phyloP scores from a whole-genome alignment of 2,888 invertebrate genomes.

The Andrena praecox region DNA sequence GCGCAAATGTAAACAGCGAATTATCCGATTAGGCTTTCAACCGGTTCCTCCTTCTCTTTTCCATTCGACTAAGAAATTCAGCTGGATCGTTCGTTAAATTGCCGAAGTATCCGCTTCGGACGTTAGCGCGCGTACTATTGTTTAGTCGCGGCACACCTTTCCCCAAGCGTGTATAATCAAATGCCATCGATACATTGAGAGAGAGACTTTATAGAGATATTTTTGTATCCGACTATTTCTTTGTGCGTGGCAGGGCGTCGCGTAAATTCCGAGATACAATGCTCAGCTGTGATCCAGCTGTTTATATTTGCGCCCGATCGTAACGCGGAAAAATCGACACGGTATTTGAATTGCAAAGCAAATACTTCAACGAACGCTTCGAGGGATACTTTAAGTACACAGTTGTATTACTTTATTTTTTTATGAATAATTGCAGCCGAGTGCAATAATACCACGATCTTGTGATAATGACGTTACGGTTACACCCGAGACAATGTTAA shows the following conservation, averaged over 20 bases:
- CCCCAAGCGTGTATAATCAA: slow-evolving; percentile 26
- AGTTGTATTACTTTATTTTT: slow-evolving; percentile 51
- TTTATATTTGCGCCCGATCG: slow-evolving; percentile 61
- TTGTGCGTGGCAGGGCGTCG: slow-evolving; percentile 17
- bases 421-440: slow-evolving; percentile 47
- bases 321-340: slow-evolving; percentile 19
- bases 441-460: slow-evolving; percentile 57
- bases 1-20: slow-evolving; percentile 62
- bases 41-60: neutral
- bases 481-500: slow-evolving; percentile 46
- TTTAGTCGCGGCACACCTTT: slow-evolving; percentile 30
- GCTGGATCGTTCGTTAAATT: neutral
- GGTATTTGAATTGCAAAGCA: slow-evolving; percentile 34
- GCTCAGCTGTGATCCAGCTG: slow-evolving; percentile 44
- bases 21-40: slow-evolving; percentile 12
- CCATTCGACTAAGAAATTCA: slow-evolving; percentile 10
- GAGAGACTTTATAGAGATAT: slow-evolving; percentile 44
- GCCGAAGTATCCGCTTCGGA: no score
- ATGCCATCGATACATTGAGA: slow-evolving; percentile 15
- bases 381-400: slow-evolving; percentile 38
- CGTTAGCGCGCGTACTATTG: slow-evolving; percentile 31
- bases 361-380: slow-evolving; percentile 50
- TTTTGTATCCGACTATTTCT: slow-evolving; percentile 53
- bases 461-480: slow-evolving; percentile 58
- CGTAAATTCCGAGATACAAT: slow-evolving; percentile 15